Percentiles rank a stretch among this genome's conserved stretches.
phyloP scores from a whole-genome alignment of 2,888 invertebrate genomes.

The Parapristionchus giblindavisi region DNA sequence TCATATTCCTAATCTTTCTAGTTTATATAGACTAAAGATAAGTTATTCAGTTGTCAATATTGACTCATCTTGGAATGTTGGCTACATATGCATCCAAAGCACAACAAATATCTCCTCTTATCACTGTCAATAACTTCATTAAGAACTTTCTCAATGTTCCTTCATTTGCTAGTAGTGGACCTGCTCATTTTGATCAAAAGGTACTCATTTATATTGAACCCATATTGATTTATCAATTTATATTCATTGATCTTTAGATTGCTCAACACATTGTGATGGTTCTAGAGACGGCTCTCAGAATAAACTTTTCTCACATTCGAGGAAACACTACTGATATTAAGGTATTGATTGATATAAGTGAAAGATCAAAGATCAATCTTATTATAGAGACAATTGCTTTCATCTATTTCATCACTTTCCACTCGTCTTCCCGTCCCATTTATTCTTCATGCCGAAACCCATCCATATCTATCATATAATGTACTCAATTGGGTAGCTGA shows the following conservation, averaged over 20 bases:
- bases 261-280: constrained; percentile 65
- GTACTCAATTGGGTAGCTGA: constrained; percentile 43
- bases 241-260: constrained; percentile 40
- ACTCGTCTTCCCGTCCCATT: constrained; percentile 32
- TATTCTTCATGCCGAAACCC: neutral
- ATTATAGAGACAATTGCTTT: constrained; percentile 13
- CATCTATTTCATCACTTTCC: constrained; percentile 3
- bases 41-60: constrained; percentile 55
- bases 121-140: constrained; percentile 62
- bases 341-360: neutral
- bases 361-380: no score
- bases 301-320: constrained; percentile 55
- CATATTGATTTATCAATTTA: neutral
- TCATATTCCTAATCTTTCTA: neutral
- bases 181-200: constrained; percentile 66
- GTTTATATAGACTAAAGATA: neutral
- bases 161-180: constrained; percentile 52
- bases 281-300: constrained; percentile 55
- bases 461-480: constrained; percentile 36
- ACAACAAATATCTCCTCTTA: constrained; percentile 58
- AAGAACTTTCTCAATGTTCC: constrained; percentile 61
- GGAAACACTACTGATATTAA: constrained; percentile 50
- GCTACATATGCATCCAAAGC: constrained; percentile 63
- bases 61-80: constrained; percentile 66
- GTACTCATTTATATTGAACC: neutral